Evolutionary conservation across 35 echinoderm and acorn worm genomes (phyloP), one percentile per base, ranked within the genome.

Genomic region (Hemicentrotus pulcherrimus): DNA sequence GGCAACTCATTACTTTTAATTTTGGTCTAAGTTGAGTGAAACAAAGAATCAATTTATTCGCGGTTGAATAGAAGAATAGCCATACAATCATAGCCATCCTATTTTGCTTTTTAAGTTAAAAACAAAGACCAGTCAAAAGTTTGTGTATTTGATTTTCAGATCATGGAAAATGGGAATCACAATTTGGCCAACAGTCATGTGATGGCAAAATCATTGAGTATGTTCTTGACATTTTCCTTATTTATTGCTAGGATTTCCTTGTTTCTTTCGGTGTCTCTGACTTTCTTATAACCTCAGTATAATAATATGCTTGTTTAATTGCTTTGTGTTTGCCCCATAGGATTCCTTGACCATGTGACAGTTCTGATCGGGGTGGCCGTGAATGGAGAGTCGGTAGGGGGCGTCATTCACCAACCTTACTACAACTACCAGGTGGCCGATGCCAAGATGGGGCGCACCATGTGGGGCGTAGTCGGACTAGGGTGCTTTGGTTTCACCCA

Each of bases 401-500:
- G 98, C 30, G 98, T 99, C 47, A 99, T 99, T 86, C 98, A 99
- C 94, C 98, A 99, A 78, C 98, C 98, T 46, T 99, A 97, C 95
- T 99, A 96, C 95, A 99, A 99, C 94, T 99, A 97, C 86, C 86
- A 99, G 92, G 95, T 95, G 10, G 92, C 92, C 18, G 95, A 90
- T 22, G 60, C 95, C 28, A 45, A 71, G 8, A 95, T 98, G 87
- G 98, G 98, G 9, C 95, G 98, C n/a, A 97, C 98, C 90, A 99
- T 99, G 96, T 99, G 97, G 97, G 98, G 98, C 24, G 96, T 97
- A n/a, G 94, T 99, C 1, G 98, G 96, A 28, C 93, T 97, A 13
- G 98, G 98, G 6, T 95, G 94, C 32, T 99, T 99, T 46, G 98
- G 98, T 8, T 99, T 96, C 65, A 94, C 95, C 31, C 95, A 97